Evolutionary conservation across 1,140 invertebrate genomes (phyloP).

Genomic region (Musca vetustissima): DNA sequence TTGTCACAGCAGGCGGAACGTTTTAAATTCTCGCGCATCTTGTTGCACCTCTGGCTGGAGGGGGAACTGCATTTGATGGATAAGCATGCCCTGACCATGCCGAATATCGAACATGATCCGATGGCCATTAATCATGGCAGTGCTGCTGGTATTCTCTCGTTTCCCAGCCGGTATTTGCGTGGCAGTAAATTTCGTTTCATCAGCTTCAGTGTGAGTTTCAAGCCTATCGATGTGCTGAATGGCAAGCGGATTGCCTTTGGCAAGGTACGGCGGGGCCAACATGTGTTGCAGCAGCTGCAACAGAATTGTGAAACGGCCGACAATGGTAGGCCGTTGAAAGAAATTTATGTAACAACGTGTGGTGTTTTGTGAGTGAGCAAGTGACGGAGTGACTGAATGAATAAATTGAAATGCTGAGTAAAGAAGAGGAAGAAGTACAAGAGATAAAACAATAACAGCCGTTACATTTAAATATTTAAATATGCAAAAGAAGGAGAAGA

Average conservation of each 20-base stretch:
- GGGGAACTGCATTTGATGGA: conserved; percentile 30
- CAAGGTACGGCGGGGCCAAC: conserved; percentile 35
- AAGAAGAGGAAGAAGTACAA: too few relatives aligned
- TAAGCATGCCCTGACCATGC: conserved; percentile 27
- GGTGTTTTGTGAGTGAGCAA: conserved; percentile 25
- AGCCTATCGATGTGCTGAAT: conserved; percentile 41
- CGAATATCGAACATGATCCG: conserved; percentile 42
- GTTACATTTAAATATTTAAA: too few relatives aligned
- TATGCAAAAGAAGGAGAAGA: too few relatives aligned
- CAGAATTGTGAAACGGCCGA: conserved; percentile 45
- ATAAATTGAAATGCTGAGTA: too few relatives aligned
- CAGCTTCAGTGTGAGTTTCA: conserved; percentile 45
- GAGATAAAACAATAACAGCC: too few relatives aligned
- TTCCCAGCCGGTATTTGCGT: conserved; percentile 34
- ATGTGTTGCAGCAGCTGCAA: conserved; percentile 41
- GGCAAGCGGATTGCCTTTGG: conserved; percentile 46
- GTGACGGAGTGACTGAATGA: too few relatives aligned
- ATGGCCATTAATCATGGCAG: conserved; percentile 41
- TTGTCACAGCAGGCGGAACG: conserved; percentile 31
- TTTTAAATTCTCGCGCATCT: conserved; percentile 36
- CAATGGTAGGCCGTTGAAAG: conserved; percentile 43
- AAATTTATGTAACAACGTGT: conserved; percentile 36
- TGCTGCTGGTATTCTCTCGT: conserved; percentile 38
- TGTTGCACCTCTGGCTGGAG: conserved; percentile 47
- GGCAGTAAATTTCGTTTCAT: conserved; percentile 36